These are phyloP conservation scores for Anomalospiza imberbis DNA, from an alignment of 2,797 vertebrate genomes.

Conservation along the genomic window DNA sequence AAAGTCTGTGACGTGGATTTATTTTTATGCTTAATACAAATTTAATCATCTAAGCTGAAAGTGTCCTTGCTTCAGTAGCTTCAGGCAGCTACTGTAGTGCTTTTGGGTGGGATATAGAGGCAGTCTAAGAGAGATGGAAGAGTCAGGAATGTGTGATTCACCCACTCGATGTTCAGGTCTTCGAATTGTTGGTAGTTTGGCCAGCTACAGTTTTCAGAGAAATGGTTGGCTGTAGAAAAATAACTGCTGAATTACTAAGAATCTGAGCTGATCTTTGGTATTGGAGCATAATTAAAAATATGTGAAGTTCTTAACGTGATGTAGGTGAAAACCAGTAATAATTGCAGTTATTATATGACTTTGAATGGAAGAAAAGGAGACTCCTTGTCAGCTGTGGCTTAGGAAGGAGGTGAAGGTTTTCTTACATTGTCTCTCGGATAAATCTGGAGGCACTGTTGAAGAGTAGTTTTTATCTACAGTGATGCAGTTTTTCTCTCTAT, in stretches of 20 bases:
- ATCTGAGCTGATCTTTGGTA: neutral
- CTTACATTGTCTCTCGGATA: neutral
- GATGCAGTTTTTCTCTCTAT: neutral
- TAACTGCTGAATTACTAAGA: neutral
- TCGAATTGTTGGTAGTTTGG: neutral
- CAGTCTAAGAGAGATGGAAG: neutral
- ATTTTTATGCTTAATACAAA: neutral
- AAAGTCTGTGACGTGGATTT: neutral
- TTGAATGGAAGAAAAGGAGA: neutral
- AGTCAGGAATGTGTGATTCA: neutral
- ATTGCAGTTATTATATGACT: neutral
- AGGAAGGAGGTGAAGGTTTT: neutral
- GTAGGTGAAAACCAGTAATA: neutral
- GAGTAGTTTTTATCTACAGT: neutral
- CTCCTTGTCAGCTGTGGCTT: neutral
- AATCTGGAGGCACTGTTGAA: neutral
- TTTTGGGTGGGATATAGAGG: neutral
- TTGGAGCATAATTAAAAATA: neutral
- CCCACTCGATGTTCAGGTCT: rapidly evolving
- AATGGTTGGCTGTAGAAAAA: neutral
- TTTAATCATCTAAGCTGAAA: neutral
- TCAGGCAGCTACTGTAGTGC: neutral
- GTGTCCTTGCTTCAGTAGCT: neutral
- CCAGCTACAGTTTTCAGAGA: neutral
- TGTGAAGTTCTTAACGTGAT: neutral